A percentile compares a stretch with the other conserved stretches of the same genome.
Conservation (phyloP, 2,113 vertebrate species). For the Sprattus sprattus region DNA sequence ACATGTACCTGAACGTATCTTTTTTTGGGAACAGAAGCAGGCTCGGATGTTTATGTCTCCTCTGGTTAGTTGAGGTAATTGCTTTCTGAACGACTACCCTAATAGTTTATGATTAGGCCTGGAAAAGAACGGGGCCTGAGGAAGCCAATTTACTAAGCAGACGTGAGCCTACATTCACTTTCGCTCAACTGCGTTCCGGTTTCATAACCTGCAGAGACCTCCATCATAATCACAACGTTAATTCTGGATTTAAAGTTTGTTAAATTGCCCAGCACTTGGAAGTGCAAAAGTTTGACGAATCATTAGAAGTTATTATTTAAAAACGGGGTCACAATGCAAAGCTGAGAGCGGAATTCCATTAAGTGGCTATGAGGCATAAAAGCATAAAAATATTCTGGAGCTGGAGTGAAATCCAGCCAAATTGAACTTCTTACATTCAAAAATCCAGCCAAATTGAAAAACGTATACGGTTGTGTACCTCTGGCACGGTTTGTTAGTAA, state of each 20-base stretch:
- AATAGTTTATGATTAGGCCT: slow-evolving; percentile 9
- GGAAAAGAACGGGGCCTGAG: not conserved
- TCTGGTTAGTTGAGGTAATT: not conserved
- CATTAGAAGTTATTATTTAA: not conserved
- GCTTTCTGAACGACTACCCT: not conserved
- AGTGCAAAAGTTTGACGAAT: not conserved
- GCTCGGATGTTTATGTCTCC: not conserved
- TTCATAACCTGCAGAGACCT: not conserved
- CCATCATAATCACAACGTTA: not conserved
- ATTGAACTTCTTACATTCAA: not conserved
- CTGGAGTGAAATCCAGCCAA: not conserved
- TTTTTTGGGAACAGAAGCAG: not conserved
- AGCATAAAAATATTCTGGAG: not conserved
- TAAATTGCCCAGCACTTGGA: not conserved
- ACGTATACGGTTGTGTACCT: not conserved
- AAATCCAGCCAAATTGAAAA: not conserved
- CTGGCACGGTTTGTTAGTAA: not conserved
- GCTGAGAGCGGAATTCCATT: not conserved
- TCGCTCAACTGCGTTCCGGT: not conserved
- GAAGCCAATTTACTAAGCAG: not conserved
- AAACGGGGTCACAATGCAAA: not conserved
- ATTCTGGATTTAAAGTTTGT: slow-evolving; percentile 6
- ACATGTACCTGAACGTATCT: not conserved
- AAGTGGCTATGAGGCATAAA: not conserved
- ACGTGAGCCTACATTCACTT: slow-evolving; percentile 3